Conservation (phyloP, 1,140 invertebrate species). For the Drosophila triauraria region DNA sequence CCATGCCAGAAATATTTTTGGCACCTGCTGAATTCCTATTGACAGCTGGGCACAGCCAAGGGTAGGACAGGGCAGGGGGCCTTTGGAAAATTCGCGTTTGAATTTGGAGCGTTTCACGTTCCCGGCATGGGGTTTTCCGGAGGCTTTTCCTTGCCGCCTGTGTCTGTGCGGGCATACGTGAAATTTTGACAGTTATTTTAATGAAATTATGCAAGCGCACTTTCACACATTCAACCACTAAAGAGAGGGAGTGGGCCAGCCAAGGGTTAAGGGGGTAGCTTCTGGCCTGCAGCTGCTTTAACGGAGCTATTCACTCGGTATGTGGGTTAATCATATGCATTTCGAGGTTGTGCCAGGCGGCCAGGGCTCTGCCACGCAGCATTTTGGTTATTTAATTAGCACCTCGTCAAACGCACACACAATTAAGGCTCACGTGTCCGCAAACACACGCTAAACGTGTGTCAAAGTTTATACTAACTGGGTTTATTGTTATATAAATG, state of each 20-base stretch:
- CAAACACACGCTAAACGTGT: slow-evolving; percentile 22
- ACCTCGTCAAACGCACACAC: slow-evolving; percentile 13
- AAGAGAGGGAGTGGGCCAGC: background rate
- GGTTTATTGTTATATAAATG: background rate
- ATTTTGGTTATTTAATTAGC: slow-evolving; percentile 77
- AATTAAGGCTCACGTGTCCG: slow-evolving; percentile 31
- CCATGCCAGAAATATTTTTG: slow-evolving; percentile 79
- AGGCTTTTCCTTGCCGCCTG: slow-evolving; percentile 15
- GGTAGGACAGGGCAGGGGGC: background rate
- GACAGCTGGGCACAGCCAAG: slow-evolving; percentile 56
- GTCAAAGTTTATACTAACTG: background rate
- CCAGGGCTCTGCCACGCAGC: slow-evolving; percentile 35
- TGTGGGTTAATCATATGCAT: slow-evolving; percentile 75
- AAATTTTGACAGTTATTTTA: slow-evolving; percentile 84
- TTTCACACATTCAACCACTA: slow-evolving; percentile 68
- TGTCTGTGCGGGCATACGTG: slow-evolving; percentile 59
- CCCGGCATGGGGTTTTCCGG: slow-evolving; percentile 10
- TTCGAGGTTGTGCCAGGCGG: slow-evolving; percentile 34
- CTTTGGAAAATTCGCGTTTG: slow-evolving; percentile 61
- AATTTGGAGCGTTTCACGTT: slow-evolving; percentile 61
- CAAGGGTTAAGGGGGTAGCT: slow-evolving; percentile 2
- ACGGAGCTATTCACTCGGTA: slow-evolving; percentile 24
- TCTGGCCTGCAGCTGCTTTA: slow-evolving; percentile 30
- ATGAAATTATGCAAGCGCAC: slow-evolving; percentile 80
- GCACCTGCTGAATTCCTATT: slow-evolving; percentile 81